Conservation (phyloP, 1,140 invertebrate genomes). For the Vanessa atalanta region DNA sequence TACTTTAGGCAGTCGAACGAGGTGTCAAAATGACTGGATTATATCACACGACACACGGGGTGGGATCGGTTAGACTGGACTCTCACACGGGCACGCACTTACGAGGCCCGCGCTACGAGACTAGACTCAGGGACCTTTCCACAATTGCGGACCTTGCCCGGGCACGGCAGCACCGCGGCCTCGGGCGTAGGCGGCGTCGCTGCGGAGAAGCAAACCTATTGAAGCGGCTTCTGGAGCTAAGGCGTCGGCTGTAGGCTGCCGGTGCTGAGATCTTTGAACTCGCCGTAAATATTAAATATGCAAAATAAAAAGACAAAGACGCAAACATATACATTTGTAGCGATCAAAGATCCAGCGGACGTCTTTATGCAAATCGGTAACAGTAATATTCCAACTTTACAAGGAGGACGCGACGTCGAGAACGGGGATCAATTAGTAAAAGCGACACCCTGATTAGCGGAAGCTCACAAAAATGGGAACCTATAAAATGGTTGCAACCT, state of each 20-base stretch:
- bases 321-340: constrained; percentile 7
- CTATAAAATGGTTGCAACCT: constrained; percentile 68
- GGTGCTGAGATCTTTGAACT: constrained; percentile 10
- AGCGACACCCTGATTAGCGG: constrained; percentile 60
- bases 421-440: constrained; percentile 49
- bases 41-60: constrained; percentile 40
- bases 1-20: not conserved
- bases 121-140: constrained; percentile 60
- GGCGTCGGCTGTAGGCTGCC: not conserved
- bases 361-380: constrained; percentile 9
- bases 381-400: constrained; percentile 4
- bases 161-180: constrained; percentile 70
- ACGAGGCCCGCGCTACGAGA: constrained; percentile 56
- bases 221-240: constrained; percentile 27
- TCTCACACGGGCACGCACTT: constrained; percentile 57
- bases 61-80: constrained; percentile 30
- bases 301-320: constrained; percentile 9
- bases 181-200: constrained; percentile 57
- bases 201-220: constrained; percentile 56
- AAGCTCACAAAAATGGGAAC: constrained; percentile 53
- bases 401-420: constrained; percentile 22
- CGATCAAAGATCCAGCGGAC: constrained; percentile 10
- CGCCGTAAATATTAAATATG: constrained; percentile 1
- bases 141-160: constrained; percentile 69
- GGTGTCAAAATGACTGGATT: constrained; percentile 5